These are phyloP conservation scores for Ochropleura plecta DNA, from an alignment of 2,888 invertebrate genomes.

Conservation along the genomic window DNA sequence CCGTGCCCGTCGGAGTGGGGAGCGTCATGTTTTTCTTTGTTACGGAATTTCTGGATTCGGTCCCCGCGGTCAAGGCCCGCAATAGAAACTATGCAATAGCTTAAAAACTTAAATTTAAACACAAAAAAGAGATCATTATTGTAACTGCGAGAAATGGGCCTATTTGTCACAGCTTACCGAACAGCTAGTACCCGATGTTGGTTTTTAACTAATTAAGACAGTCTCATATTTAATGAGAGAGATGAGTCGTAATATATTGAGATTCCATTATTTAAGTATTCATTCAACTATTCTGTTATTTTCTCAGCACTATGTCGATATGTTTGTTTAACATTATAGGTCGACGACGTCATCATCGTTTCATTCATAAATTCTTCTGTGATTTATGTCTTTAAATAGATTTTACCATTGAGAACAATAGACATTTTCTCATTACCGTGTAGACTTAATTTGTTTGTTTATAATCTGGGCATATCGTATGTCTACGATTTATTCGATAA, in stretches of 20 bases:
- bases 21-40: too few species aligned
- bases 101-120: too few species aligned
- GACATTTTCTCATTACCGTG: neutral
- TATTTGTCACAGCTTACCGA: too few species aligned
- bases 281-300: neutral
- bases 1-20: too few species aligned
- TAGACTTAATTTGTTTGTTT: constrained; percentile 26
- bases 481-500: neutral
- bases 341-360: neutral
- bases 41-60: too few species aligned
- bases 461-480: neutral
- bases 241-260: neutral
- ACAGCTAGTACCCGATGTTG: too few species aligned
- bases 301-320: neutral
- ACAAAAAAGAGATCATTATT: too few species aligned
- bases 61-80: too few species aligned
- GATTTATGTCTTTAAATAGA: neutral
- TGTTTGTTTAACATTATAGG: constrained; percentile 16
- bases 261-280: neutral
- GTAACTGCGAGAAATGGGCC: too few species aligned
- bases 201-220: too few species aligned
- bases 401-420: neutral
- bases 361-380: constrained; percentile 6
- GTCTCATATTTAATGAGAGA: too few species aligned
- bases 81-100: too few species aligned